These are phyloP conservation scores for Rhizoglyphus robini DNA, from an alignment of 1,140 invertebrate genomes.

Conservation along the genomic window DNA sequence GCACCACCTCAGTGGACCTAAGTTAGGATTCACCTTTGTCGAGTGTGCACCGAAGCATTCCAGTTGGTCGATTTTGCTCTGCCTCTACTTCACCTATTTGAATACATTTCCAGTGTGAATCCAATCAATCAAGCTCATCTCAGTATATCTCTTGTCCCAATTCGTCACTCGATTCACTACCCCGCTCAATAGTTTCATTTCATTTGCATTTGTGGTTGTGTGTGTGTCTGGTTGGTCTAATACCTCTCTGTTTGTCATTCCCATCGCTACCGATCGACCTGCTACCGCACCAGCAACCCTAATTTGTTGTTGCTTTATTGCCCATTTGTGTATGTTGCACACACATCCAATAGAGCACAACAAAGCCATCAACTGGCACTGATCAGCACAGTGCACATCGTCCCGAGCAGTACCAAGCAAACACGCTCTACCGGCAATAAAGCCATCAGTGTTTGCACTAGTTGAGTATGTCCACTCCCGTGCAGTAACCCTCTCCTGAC, in stretches of 20 bases:
- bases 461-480: too few species aligned
- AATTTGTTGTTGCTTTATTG: background rate
- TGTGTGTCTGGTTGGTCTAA: too few species aligned
- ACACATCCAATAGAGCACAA: background rate
- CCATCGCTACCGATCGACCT: background rate
- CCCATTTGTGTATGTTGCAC: background rate
- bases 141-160: background rate
- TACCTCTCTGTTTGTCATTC: background rate
- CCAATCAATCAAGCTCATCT: background rate
- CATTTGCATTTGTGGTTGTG: background rate
- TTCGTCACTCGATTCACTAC: background rate
- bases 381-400: too few species aligned
- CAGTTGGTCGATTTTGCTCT: background rate
- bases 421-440: too few species aligned
- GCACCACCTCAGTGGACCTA: too few species aligned
- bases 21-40: background rate
- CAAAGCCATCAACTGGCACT: too few species aligned
- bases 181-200: background rate
- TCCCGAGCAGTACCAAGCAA: too few species aligned
- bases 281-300: background rate
- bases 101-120: background rate
- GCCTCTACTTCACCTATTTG: background rate
- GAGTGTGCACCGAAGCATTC: background rate
- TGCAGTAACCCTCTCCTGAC: background rate
- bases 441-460: too few species aligned